phyloP scores from a whole-genome alignment of 1,140 invertebrate species.

The Drosophila serrata region DNA sequence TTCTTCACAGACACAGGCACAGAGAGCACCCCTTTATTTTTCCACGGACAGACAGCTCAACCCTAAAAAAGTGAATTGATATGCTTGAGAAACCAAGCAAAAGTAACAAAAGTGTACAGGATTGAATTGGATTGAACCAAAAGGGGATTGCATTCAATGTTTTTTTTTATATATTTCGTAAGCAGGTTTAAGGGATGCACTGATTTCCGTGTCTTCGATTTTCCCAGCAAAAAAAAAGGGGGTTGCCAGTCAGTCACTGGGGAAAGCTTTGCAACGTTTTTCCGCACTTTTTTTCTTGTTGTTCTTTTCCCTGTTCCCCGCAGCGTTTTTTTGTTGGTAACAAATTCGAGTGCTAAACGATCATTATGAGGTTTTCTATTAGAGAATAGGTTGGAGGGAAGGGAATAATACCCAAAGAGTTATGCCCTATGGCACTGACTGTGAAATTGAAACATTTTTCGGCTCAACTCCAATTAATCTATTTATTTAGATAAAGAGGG shows the following conservation, averaged over 20 bases:
- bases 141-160: slow-evolving; percentile 15
- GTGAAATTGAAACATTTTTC: slow-evolving; percentile 44
- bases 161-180: not conserved
- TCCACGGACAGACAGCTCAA: slow-evolving; percentile 37
- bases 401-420: slow-evolving; percentile 13
- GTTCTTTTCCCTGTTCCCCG: slow-evolving; percentile 40
- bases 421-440: slow-evolving; percentile 25
- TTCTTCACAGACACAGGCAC: slow-evolving; percentile 33
- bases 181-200: slow-evolving; percentile 44
- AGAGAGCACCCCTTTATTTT: not conserved
- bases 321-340: slow-evolving; percentile 29
- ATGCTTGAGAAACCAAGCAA: slow-evolving; percentile 80
- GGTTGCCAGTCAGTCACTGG: slow-evolving; percentile 33
- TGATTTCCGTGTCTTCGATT: slow-evolving; percentile 52
- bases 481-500: slow-evolving; percentile 14
- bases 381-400: slow-evolving; percentile 2
- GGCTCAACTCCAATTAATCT: slow-evolving; percentile 33
- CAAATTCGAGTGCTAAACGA: slow-evolving; percentile 77
- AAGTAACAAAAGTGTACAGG: slow-evolving; percentile 68
- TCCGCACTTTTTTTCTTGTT: slow-evolving; percentile 25
- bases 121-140: slow-evolving; percentile 57
- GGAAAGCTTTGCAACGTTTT: slow-evolving; percentile 45
- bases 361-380: slow-evolving; percentile 67
- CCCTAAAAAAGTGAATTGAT: slow-evolving; percentile 75
- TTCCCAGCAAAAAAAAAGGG: slow-evolving; percentile 41